Evolutionary conservation across 2,113 vertebrate species (phyloP).

Genomic region (Typhlomys cinereus): DNA sequence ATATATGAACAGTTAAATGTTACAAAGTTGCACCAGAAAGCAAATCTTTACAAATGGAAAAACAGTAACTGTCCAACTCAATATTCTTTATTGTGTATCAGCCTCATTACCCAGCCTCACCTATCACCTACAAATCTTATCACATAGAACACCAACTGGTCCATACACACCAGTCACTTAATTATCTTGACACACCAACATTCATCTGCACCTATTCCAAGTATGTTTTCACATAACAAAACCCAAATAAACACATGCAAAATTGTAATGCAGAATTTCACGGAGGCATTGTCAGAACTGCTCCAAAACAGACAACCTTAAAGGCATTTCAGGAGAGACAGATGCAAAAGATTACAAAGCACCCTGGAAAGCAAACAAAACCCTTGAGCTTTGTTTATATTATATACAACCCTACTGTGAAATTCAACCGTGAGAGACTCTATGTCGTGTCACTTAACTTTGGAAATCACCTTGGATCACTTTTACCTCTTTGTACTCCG

Average conservation of each 20-base stretch:
- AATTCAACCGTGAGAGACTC: not conserved
- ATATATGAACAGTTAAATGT: not conserved
- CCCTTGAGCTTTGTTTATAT: not conserved
- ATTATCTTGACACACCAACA: too few species aligned
- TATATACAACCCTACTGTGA: not conserved
- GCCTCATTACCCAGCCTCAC: not conserved
- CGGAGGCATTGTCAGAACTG: too few species aligned
- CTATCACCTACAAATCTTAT: too few species aligned
- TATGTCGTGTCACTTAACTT: too few species aligned
- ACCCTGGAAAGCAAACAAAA: not conserved
- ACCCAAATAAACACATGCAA: not conserved
- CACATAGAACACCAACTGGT: too few species aligned
- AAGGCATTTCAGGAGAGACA: not conserved
- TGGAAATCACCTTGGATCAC: too few species aligned
- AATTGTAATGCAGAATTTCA: too few species aligned
- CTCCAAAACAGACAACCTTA: not conserved
- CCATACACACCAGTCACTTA: too few species aligned
- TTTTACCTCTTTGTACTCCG: too few species aligned
- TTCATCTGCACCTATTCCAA: too few species aligned
- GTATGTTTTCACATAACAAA: slow-evolving; percentile 3
- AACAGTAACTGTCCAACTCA: not conserved
- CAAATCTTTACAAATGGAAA: not conserved
- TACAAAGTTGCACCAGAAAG: not conserved
- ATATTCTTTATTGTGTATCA: not conserved
- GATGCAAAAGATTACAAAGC: not conserved